A percentile compares a stretch with the other conserved stretches of the same genome.
Evolutionary conservation across 2,113 vertebrate species (phyloP).

Genomic region (Entelurus aequoreus): DNA sequence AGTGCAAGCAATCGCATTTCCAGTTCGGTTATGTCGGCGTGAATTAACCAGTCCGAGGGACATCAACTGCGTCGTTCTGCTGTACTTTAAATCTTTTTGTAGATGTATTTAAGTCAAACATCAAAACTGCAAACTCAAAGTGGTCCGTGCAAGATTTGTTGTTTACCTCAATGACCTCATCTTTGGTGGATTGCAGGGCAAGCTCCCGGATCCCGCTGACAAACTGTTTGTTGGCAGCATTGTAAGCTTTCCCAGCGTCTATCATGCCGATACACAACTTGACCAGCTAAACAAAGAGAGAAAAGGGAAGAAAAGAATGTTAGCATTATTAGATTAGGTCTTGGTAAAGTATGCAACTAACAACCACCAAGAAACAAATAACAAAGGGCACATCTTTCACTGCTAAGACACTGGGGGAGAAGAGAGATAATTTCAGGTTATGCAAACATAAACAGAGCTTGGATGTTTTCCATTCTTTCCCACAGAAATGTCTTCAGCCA

Average conservation of each 20-base stretch:
- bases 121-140: background rate
- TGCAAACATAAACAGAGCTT: constrained; percentile 35
- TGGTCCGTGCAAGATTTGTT: constrained; percentile 1
- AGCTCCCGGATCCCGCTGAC: constrained; percentile 91
- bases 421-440: constrained; percentile 45
- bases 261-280: constrained; percentile 98
- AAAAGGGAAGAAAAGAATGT: background rate
- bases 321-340: background rate
- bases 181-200: constrained; percentile 90
- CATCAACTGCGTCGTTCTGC: too few relatives aligned
- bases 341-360: background rate
- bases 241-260: constrained; percentile 95
- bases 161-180: constrained; percentile 89
- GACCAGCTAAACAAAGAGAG: constrained; percentile 77
- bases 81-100: too few relatives aligned
- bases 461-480: constrained; percentile 31
- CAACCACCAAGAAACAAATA: background rate
- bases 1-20: too few relatives aligned
- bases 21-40: too few relatives aligned
- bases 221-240: constrained; percentile 94
- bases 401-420: constrained; percentile 34
- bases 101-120: too few relatives aligned
- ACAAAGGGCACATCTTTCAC: constrained; percentile 17
- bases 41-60: too few relatives aligned
- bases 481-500: constrained; percentile 27